Evolutionary conservation across 1,140 invertebrate genomes (phyloP).

Genomic region (Linepithema humile): DNA sequence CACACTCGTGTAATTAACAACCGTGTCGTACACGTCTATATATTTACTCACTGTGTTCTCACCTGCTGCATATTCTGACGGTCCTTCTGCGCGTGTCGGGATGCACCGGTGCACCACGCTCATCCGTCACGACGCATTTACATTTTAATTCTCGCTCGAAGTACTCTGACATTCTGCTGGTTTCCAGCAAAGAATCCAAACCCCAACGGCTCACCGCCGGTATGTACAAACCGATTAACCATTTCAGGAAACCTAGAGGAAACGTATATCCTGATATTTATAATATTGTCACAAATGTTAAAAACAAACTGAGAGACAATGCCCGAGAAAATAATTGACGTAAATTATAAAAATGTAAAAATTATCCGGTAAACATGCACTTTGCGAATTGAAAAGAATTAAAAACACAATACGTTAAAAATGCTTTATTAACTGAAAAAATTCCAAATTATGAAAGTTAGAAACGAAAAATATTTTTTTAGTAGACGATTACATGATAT

Average conservation of each 20-base stretch:
- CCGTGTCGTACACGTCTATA: background rate
- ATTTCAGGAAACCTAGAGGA: constrained; percentile 58
- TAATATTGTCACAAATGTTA: background rate
- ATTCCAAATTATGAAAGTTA: background rate
- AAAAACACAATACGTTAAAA: background rate
- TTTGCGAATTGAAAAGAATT: background rate
- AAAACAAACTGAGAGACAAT: background rate
- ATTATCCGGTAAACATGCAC: background rate
- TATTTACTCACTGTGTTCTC: background rate
- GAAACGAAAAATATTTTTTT: too few relatives aligned
- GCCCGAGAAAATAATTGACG: background rate
- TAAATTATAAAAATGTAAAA: background rate
- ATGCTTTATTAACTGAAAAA: background rate
- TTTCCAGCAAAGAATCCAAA: constrained; percentile 51
- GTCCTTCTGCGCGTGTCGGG: constrained; percentile 60
- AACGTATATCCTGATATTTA: background rate
- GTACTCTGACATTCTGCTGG: constrained; percentile 32
- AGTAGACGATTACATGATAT: too few relatives aligned
- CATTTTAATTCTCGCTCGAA: constrained; percentile 56
- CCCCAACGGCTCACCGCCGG: constrained; percentile 65
- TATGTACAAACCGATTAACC: constrained; percentile 59
- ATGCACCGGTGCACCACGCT: constrained; percentile 57
- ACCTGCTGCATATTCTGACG: constrained; percentile 65
- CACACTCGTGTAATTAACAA: background rate
- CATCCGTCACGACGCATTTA: constrained; percentile 38